Evolutionary conservation across 1,140 invertebrate genomes (phyloP).

Genomic region (Lepidostoma basale): DNA sequence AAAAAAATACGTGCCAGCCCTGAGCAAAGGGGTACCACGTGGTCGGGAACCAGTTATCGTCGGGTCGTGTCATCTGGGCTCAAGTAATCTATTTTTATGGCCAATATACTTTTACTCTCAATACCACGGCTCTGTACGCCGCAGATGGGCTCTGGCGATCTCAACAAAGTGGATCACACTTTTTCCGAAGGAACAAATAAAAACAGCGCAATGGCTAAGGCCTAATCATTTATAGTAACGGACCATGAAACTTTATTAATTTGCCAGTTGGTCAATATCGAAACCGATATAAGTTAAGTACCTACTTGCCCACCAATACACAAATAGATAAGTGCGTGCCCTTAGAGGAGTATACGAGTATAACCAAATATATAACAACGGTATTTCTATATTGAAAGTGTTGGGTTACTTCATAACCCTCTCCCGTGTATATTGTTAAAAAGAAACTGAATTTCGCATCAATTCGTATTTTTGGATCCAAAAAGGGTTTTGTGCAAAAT

Average conservation of each 20-base stretch:
- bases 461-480: too few relatives aligned
- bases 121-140: neutral
- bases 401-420: too few relatives aligned
- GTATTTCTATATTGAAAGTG: too few relatives aligned
- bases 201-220: too few relatives aligned
- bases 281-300: neutral
- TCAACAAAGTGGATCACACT: conserved; percentile 1
- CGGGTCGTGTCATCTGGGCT: conserved; percentile 3
- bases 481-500: too few relatives aligned
- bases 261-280: conserved; percentile 3
- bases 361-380: too few relatives aligned
- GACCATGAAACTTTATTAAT: conserved; percentile 15
- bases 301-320: too few relatives aligned
- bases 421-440: too few relatives aligned
- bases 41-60: conserved; percentile 7
- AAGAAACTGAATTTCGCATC: too few relatives aligned
- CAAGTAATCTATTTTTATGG: conserved; percentile 22
- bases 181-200: neutral
- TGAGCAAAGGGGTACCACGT: conserved; percentile 12
- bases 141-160: neutral
- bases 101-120: conserved; percentile 17
- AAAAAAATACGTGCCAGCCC: too few relatives aligned
- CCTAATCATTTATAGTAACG: neutral
- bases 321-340: too few relatives aligned
- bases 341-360: too few relatives aligned